Evolutionary conservation across 2,113 vertebrate species (phyloP).

Genomic region (Scortum barcoo): DNA sequence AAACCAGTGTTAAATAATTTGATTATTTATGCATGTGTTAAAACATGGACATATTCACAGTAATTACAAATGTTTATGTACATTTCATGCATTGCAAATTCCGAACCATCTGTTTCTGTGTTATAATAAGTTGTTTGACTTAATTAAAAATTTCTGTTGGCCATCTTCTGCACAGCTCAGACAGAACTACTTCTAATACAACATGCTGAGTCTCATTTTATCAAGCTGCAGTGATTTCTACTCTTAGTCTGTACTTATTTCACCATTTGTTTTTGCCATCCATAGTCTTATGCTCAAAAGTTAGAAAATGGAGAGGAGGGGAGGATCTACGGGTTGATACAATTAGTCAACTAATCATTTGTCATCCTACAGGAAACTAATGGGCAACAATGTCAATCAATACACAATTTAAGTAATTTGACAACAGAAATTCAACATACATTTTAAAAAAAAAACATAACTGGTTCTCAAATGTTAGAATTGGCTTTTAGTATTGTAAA

Average conservation of each 20-base stretch:
- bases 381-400: not conserved
- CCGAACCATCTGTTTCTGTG: constrained; percentile 49
- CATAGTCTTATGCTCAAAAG: not conserved
- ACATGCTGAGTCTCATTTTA: constrained; percentile 8
- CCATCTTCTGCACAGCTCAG: constrained; percentile 15
- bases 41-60: constrained; percentile 33
- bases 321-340: not conserved
- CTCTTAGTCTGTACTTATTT: not conserved
- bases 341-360: not conserved
- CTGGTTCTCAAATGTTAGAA: not conserved
- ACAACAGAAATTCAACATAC: too few relatives aligned
- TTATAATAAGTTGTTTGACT: constrained; percentile 53
- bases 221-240: not conserved
- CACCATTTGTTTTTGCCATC: not conserved
- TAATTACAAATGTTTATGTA: constrained; percentile 59
- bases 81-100: constrained; percentile 59
- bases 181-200: constrained; percentile 27
- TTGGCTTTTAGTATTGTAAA: not conserved
- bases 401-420: not conserved
- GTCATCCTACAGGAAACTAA: not conserved
- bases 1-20: constrained; percentile 32
- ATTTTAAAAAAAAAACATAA: not conserved
- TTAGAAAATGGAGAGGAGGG: not conserved
- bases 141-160: constrained; percentile 49
- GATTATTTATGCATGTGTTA: constrained; percentile 47